A percentile compares a stretch with the other conserved stretches of the same genome.
Evolutionary conservation across 2,888 invertebrate genomes (phyloP).

Genomic region (Tetanocera ferruginea): DNA sequence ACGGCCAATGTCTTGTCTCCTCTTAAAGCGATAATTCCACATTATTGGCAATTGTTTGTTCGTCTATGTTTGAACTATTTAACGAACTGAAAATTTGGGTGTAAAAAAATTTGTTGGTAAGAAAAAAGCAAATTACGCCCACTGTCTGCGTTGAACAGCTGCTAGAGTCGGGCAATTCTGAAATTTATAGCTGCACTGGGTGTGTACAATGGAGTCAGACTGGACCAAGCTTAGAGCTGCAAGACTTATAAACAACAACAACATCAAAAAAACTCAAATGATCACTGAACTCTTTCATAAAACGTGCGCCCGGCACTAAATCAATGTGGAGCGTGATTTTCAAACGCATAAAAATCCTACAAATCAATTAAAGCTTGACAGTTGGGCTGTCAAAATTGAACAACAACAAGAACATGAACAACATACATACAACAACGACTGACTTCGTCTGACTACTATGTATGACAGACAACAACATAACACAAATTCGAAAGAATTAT

Average conservation of each 20-base stretch:
- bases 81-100: too few relatives aligned
- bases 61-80: too few relatives aligned
- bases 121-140: not conserved
- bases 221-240: not conserved
- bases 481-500: not conserved
- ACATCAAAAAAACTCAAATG: not conserved
- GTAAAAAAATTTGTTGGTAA: too few relatives aligned
- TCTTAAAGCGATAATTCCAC: too few relatives aligned
- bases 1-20: too few relatives aligned
- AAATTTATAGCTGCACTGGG: constrained; percentile 17
- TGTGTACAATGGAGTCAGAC: not conserved
- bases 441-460: not conserved
- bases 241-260: not conserved
- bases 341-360: constrained; percentile 52
- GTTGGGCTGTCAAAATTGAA: constrained; percentile 48
- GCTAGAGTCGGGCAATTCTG: not conserved
- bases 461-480: constrained; percentile 1
- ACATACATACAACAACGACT: not conserved
- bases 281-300: constrained; percentile 20
- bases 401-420: not conserved
- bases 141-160: constrained; percentile 1
- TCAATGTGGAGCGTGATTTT: constrained; percentile 28
- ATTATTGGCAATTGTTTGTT: too few relatives aligned
- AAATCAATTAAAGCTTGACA: constrained; percentile 65
- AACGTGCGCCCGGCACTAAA: not conserved